These are phyloP conservation scores for Chrysochloris asiatica DNA, from an alignment of 2,113 vertebrate genomes.

Conservation along the genomic window DNA sequence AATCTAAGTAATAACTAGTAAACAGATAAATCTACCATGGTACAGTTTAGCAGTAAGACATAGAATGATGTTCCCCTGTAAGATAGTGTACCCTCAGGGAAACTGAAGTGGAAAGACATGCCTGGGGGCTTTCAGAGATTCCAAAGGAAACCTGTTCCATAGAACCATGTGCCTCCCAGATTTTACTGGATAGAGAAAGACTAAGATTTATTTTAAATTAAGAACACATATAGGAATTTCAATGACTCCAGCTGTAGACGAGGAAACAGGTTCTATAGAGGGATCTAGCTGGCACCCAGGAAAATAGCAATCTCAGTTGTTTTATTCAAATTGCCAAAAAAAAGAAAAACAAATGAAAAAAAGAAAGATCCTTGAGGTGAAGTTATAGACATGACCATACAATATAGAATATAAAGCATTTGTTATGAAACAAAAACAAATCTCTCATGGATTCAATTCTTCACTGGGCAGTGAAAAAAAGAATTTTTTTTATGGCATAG, in stretches of 20 bases:
- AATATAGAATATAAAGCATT: slow-evolving; percentile 62
- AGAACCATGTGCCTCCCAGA: slow-evolving; percentile 20
- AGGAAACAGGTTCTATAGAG: slow-evolving; percentile 65
- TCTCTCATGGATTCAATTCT: neutral
- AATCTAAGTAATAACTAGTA: slow-evolving; percentile 75
- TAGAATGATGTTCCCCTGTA: slow-evolving; percentile 64
- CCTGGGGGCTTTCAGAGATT: slow-evolving; percentile 47
- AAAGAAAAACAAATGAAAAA: neutral
- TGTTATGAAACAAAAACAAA: slow-evolving; percentile 62
- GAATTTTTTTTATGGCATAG: neutral
- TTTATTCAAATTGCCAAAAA: slow-evolving; percentile 73
- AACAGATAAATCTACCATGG: slow-evolving; percentile 79
- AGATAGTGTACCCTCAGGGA: slow-evolving; percentile 76
- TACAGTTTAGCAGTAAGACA: slow-evolving; percentile 65
- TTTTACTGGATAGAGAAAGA: slow-evolving; percentile 67
- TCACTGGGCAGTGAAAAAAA: slow-evolving; percentile 3
- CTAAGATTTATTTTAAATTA: slow-evolving; percentile 78
- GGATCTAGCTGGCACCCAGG: slow-evolving; percentile 67
- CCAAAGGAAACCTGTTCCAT: slow-evolving; percentile 60
- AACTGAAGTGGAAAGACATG: neutral
- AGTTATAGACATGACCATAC: slow-evolving; percentile 71
- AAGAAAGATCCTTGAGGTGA: slow-evolving; percentile 68
- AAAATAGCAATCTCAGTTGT: slow-evolving; percentile 75
- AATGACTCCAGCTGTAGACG: slow-evolving; percentile 47
- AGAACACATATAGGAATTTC: slow-evolving; percentile 63